phyloP scores from a whole-genome alignment of 2,888 invertebrate species.

The Oligia latruncula region DNA sequence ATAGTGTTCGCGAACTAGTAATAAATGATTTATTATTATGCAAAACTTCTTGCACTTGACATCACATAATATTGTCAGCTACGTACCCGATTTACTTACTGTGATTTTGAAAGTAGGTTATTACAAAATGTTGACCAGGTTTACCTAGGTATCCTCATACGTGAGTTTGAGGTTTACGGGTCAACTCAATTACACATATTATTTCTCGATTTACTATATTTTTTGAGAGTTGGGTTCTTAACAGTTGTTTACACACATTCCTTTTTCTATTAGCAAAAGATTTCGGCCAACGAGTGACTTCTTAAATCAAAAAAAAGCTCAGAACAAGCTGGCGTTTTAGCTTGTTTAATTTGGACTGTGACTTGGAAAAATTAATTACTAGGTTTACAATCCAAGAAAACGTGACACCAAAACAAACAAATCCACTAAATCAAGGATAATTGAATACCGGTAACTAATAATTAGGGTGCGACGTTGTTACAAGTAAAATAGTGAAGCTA shows the following conservation, averaged over 20 bases:
- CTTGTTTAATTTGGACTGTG: neutral
- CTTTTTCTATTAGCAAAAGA: neutral
- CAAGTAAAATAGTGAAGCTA: slow-evolving; percentile 57
- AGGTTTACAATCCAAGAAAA: slow-evolving; percentile 1
- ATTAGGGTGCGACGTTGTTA: slow-evolving; percentile 52
- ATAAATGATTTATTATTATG: slow-evolving; percentile 42
- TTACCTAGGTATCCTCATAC: neutral
- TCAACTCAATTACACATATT: neutral
- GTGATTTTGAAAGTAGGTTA: slow-evolving; percentile 7
- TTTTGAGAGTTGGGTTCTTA: no score
- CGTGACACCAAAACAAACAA: slow-evolving; percentile 26
- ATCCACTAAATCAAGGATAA: slow-evolving; percentile 21
- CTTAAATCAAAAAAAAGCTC: neutral
- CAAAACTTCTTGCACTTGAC: slow-evolving; percentile 10
- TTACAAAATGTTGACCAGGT: slow-evolving; percentile 2
- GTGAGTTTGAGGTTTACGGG: neutral
- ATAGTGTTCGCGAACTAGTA: slow-evolving; percentile 15
- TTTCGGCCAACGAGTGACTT: neutral
- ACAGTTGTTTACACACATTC: neutral
- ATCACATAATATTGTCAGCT: slow-evolving; percentile 8
- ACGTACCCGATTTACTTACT: neutral
- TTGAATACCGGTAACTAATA: slow-evolving; percentile 28
- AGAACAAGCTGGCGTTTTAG: neutral
- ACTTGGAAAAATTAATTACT: neutral
- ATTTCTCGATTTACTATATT: neutral